Evolutionary conservation across 1,140 invertebrate species (phyloP), one percentile per base, ranked within the genome.

Genomic region (Proctacanthus coquilletti): DNA sequence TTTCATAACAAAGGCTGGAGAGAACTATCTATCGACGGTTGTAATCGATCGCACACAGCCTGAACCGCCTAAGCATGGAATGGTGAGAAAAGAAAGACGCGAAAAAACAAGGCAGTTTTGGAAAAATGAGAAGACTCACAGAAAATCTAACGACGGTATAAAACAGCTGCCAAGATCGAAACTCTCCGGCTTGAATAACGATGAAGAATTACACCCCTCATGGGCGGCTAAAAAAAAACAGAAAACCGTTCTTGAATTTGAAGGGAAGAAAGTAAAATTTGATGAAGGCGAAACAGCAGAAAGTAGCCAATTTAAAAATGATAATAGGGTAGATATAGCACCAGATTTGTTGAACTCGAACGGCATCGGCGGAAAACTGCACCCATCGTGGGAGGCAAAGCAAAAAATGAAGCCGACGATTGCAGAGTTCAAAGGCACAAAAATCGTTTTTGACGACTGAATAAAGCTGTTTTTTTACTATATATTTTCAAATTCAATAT

Each of bases 371-470:
- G 62, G 67, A 43, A 66, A 65, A 52, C 47, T 71, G 40, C 71
- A 73, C 62, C 70, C 71, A 3, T 73, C 71, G 9, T 73, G 71
- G 71, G 64, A 69, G 50, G 71, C 71, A 4, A 73, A 73, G 44
- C 71, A 59, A 36, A 53, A 51, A 38, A 34, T 45, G 11, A 59
- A 59, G 25, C 50, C 56, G 0, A 47, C 45, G 36, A 59, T 59
- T 14, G 45, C 50, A 0, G 41, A 36, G 1, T 63, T 61, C 33
- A 34, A 50, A 35, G 61, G 61, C 19, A 60, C 48, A 3, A 63
- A 63, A 49, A 56, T 61, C 21, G 52, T 45, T 36, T 63, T 63
- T 41, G 46, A 44, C 18, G 47, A 56, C 31, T 40, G 13, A 43
- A 36, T 45, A 45, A 52, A 25, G 35, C 4, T 3, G 15, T 29